Conservation (phyloP, 2,797 vertebrate species). For the Mormyrops boulengeri region DNA sequence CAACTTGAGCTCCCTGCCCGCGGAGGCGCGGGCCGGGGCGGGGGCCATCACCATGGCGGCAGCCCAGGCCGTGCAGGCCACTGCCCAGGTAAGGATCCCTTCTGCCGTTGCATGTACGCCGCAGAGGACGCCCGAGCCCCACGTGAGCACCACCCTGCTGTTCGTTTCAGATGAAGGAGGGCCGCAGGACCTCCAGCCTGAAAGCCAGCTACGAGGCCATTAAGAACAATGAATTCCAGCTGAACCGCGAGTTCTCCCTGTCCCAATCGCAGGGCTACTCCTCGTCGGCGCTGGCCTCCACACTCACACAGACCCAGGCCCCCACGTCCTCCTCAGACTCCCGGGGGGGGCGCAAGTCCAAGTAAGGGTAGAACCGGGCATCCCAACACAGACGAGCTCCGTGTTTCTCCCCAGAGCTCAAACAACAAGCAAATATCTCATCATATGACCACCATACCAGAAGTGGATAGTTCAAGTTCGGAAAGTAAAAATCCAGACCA, state of each 20-base stretch:
- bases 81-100: conserved; percentile 75
- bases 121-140: background rate
- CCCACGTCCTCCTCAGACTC: conserved; percentile 78
- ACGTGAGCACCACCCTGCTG: background rate
- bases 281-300: conserved; percentile 86
- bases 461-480: background rate
- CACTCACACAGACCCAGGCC: conserved; percentile 84
- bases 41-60: conserved; percentile 92
- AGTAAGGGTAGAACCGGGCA: conserved; percentile 63
- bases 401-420: background rate
- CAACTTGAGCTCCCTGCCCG: conserved; percentile 84
- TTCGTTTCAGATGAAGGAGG: conserved; percentile 89
- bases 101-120: background rate
- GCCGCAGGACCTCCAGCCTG: conserved; percentile 88
- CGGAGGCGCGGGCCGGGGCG: conserved; percentile 80
- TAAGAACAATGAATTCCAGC: conserved; percentile 98
- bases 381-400: background rate
- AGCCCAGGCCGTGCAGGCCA: conserved; percentile 96
- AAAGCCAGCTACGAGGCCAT: conserved; percentile 97
- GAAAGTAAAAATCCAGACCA: background rate
- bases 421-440: background rate
- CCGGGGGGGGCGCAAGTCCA: conserved; percentile 88
- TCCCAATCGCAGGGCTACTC: conserved; percentile 73
- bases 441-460: background rate
- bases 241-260: conserved; percentile 81